Conservation (phyloP, 2,888 invertebrate genomes). For the Icerya purchasi region DNA sequence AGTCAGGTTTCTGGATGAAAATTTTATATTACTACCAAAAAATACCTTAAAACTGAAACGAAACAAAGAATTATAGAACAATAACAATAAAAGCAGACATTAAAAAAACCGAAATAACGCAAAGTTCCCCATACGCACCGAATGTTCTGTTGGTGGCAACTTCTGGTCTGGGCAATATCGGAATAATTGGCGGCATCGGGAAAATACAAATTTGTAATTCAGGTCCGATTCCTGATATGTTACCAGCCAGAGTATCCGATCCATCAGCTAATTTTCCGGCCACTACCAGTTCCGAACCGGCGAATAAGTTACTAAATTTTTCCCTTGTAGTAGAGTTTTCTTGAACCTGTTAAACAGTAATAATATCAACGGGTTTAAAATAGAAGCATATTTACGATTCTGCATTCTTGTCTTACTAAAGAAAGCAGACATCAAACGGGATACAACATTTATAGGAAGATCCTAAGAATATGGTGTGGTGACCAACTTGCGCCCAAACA, state of each 20-base stretch:
- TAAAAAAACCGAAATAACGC: no score
- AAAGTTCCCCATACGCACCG: no score
- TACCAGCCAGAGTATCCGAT: constrained; percentile 10
- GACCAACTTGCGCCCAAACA: no score
- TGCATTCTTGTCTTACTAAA: background rate
- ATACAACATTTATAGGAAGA: no score
- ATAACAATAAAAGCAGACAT: no score
- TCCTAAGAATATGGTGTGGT: no score
- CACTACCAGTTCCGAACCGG: constrained; percentile 40
- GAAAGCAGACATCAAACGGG: background rate
- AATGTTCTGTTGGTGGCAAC: constrained; percentile 3
- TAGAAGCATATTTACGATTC: background rate
- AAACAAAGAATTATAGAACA: no score
- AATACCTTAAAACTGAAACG: no score
- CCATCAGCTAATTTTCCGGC: constrained; percentile 29
- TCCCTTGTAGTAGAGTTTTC: constrained; percentile 13
- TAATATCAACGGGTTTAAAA: no score
- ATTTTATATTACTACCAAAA: no score
- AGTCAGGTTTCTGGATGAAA: no score
- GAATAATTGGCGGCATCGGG: background rate
- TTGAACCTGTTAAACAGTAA: constrained; percentile 12
- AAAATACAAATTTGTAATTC: background rate
- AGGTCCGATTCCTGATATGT: constrained; percentile 5
- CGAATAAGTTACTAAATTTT: constrained; percentile 34
- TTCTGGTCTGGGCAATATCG: background rate